Conservation (phyloP, 2,113 vertebrate species). For the Tenrec ecaudatus region DNA sequence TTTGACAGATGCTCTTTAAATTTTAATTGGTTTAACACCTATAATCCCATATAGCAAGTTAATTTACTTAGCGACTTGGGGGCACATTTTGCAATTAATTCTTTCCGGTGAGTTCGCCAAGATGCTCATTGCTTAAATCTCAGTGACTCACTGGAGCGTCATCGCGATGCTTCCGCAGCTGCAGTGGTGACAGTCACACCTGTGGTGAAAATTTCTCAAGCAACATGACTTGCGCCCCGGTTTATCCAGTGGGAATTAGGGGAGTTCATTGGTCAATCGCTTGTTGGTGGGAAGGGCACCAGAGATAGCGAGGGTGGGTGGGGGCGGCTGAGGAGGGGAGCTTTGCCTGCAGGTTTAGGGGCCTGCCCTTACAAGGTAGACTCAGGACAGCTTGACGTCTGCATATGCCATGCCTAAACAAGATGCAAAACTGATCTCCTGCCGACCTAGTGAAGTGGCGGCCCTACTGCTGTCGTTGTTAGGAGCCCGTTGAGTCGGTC, state of each 20-base stretch:
- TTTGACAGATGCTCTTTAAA: slow-evolving; percentile 64
- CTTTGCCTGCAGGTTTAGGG: background rate
- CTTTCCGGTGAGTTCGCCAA: slow-evolving; percentile 30
- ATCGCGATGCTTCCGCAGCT: background rate
- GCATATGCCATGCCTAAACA: background rate
- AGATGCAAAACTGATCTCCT: background rate
- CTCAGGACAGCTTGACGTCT: background rate
- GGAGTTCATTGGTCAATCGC: background rate
- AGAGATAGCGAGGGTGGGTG: background rate
- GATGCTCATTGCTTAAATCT: background rate
- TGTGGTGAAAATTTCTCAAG: background rate
- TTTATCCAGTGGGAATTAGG: background rate
- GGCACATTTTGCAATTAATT: slow-evolving; percentile 73
- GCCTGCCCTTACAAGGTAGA: background rate
- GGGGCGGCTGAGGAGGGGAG: too few species aligned
- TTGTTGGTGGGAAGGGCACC: background rate
- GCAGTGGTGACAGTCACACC: background rate
- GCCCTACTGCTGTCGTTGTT: too few species aligned
- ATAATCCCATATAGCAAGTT: slow-evolving; percentile 64
- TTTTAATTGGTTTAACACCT: slow-evolving; percentile 72
- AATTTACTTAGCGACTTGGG: slow-evolving; percentile 68
- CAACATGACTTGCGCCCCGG: background rate
- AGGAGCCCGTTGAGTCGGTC: too few species aligned
- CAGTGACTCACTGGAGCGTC: background rate
- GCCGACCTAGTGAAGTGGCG: too few species aligned